A percentile compares a stretch with the other conserved stretches of the same genome.
Evolutionary conservation across 92 coral and sea anemone species (phyloP).

Genomic region (Diadumene lineata): DNA sequence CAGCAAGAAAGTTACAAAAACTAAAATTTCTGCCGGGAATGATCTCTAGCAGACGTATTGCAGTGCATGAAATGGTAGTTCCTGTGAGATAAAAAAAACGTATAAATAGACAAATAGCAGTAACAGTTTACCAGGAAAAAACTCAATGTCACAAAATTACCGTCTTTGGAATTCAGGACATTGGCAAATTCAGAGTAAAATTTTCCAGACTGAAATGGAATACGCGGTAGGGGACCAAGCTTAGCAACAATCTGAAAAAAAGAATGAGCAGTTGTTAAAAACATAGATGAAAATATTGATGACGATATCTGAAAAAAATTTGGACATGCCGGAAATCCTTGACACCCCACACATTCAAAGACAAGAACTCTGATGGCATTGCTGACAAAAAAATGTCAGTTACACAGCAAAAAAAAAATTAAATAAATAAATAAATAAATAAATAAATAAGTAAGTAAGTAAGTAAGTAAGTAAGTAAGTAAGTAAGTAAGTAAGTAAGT

Average conservation of each 20-base stretch:
- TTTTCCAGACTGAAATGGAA: constrained; percentile 88
- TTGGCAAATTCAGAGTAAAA: constrained; percentile 59
- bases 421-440: too few species aligned
- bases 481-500: too few species aligned
- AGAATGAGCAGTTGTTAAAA: too few species aligned
- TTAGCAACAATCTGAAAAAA: constrained; percentile 68
- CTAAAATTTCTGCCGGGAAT: constrained; percentile 58
- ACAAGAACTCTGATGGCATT: too few species aligned
- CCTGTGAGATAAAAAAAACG: not conserved
- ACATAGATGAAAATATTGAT: too few species aligned
- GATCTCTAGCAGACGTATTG: constrained; percentile 66
- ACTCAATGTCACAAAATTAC: constrained; percentile 18
- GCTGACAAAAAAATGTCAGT: too few species aligned
- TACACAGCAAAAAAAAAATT: too few species aligned
- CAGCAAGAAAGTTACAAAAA: constrained; percentile 80
- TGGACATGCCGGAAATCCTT: too few species aligned
- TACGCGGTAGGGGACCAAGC: constrained; percentile 78
- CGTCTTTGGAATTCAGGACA: constrained; percentile 57
- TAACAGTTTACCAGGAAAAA: not conserved
- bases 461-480: too few species aligned
- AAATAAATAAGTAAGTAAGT: too few species aligned
- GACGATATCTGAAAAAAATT: too few species aligned
- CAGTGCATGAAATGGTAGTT: constrained; percentile 37
- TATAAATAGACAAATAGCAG: not conserved
- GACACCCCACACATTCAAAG: too few species aligned